Conservation (phyloP, 2,888 invertebrate species). For the Epicampocera succincta region DNA sequence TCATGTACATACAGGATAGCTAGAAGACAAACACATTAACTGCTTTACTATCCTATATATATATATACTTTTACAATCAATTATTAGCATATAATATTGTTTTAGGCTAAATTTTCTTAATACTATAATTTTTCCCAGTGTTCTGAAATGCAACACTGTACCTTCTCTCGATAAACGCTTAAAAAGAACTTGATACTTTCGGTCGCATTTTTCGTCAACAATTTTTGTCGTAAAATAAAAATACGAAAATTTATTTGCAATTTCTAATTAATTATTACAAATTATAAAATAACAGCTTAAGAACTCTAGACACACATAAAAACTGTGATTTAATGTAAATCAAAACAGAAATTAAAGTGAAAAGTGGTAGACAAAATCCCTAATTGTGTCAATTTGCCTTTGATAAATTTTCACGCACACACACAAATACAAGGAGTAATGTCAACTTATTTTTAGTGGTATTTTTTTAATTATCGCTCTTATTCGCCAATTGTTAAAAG, state of each 20-base stretch:
- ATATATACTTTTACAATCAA: too few relatives aligned
- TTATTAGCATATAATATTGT: too few relatives aligned
- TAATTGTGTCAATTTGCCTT: conserved; percentile 65
- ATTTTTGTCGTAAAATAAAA: conserved; percentile 62
- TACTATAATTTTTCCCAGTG: conserved; percentile 25
- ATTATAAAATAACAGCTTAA: neutral
- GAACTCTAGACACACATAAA: neutral
- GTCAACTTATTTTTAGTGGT: conserved; percentile 22
- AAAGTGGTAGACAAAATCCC: conserved; percentile 51
- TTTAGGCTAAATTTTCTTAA: too few relatives aligned
- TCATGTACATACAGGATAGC: too few relatives aligned
- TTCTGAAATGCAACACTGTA: conserved; percentile 45
- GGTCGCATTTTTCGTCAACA: conserved; percentile 68
- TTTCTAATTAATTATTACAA: neutral
- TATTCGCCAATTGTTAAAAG: neutral
- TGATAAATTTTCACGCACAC: conserved; percentile 40
- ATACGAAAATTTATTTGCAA: conserved; percentile 25
- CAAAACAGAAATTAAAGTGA: conserved; percentile 24
- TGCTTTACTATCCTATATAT: too few relatives aligned
- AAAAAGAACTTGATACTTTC: conserved; percentile 57
- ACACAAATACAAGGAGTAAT: conserved; percentile 25
- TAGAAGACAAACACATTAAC: too few relatives aligned
- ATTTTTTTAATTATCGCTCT: neutral
- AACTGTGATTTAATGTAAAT: neutral
- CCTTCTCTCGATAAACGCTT: conserved; percentile 43